Evolutionary conservation across 64 coral and sea anemone species (phyloP), one percentile per base, ranked within the genome.

Genomic region (Actinia equina): DNA sequence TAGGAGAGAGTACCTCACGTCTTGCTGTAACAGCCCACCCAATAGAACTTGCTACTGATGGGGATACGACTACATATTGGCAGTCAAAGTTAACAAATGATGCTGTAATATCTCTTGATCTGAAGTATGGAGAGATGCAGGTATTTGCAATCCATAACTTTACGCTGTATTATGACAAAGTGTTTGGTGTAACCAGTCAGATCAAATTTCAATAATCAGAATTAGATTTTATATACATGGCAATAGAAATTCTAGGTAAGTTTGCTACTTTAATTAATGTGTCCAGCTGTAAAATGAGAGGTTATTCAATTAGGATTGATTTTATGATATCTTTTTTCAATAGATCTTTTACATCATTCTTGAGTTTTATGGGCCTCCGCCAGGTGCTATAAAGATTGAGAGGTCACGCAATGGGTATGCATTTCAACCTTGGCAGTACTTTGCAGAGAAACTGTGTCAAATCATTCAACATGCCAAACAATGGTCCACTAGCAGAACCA

Each of bases 391-490:
- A 20, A 82, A 67, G 30, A 95, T 99, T 71, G 88, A 95, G n/a
- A 91, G 94, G 57, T 99, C 97, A 58, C 26, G 18, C n/a, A 82
- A 99, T 8, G 97, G 97, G 30, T 37, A 20, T 15, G 84, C 90
- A 16, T 99, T 74, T 43, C 71, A 91, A 10, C 90, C 91, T 6
- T 99, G 97, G 97, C 97, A 99, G 22, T 99, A 95, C 71, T 99
- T 93, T 95, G 93, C 97, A 77, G 76, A 90, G 17, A 86, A 86
- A 99, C 78, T 99, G 97, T 67, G 53, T 53, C 22, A 44, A 70
- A 18, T 86, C 93, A 42, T 99, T 99, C 86, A 58, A 69, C 26
- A 85, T 95, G 78, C 69, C 22, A 20, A 91, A 99, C 71, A 99
- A 99, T 81, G 97, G 97, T 55, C 37, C 18, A 15, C 62, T 99